Percentiles rank a stretch among this genome's conserved stretches.
phyloP scores from a whole-genome alignment of 2,888 invertebrate genomes.

The Scaptodrosophila latifasciaeformis region DNA sequence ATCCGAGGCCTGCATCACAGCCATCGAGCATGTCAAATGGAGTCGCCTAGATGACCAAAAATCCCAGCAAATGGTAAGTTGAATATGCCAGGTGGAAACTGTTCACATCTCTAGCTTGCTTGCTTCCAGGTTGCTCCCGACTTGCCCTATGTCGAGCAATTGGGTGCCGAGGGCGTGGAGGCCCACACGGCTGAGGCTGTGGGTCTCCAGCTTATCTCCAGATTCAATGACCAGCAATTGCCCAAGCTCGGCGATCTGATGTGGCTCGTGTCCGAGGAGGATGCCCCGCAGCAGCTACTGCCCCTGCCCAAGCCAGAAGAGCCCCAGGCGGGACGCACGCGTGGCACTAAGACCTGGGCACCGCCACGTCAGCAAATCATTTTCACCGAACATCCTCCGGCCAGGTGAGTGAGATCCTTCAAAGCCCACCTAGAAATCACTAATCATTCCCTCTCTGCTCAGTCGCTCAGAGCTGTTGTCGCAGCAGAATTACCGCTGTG shows the following conservation, averaged over 20 bases:
- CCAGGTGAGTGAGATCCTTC: slow-evolving; percentile 77
- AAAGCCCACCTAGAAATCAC: no score
- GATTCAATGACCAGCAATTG: slow-evolving; percentile 84
- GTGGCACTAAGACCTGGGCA: slow-evolving; percentile 89
- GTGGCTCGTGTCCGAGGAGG: slow-evolving; percentile 86
- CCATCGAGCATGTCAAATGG: slow-evolving; percentile 85
- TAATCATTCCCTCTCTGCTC: slow-evolving; percentile 9
- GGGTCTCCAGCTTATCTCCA: slow-evolving; percentile 84
- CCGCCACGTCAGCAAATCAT: slow-evolving; percentile 90
- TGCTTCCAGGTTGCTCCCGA: slow-evolving; percentile 8
- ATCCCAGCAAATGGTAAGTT: background rate
- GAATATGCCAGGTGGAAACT: slow-evolving; percentile 2
- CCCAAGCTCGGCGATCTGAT: slow-evolving; percentile 86
- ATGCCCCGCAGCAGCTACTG: slow-evolving; percentile 85
- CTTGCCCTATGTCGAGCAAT: slow-evolving; percentile 59
- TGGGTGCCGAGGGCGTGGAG: slow-evolving; percentile 72
- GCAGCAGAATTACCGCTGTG: slow-evolving; percentile 86
- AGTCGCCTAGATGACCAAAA: slow-evolving; percentile 74
- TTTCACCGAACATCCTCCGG: slow-evolving; percentile 83
- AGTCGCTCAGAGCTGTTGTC: slow-evolving; percentile 81
- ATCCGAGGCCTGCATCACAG: slow-evolving; percentile 88
- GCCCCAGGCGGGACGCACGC: slow-evolving; percentile 75
- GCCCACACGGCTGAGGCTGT: slow-evolving; percentile 85
- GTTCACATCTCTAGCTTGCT: no score
- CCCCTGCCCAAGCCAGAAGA: slow-evolving; percentile 80